A percentile compares a stretch with the other conserved stretches of the same genome.
phyloP scores from a whole-genome alignment of 2,888 invertebrate genomes.

The Caenorhabditis wallacei region DNA sequence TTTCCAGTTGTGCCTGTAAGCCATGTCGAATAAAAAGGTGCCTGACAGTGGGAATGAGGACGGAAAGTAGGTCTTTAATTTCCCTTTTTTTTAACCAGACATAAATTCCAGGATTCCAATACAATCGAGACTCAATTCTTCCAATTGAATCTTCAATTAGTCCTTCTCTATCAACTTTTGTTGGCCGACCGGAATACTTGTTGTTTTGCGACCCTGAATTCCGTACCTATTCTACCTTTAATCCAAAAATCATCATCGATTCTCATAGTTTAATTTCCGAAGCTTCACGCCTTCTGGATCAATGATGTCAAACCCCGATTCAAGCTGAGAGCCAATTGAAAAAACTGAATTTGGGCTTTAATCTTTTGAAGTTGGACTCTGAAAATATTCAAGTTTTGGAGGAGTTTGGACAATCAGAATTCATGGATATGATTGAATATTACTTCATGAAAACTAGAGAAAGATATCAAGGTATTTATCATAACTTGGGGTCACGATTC shows the following conservation, averaged over 20 bases:
- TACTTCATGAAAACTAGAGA: constrained; percentile 29
- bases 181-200: constrained; percentile 14
- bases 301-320: background rate
- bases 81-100: background rate
- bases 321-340: constrained; percentile 24
- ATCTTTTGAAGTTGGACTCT: constrained; percentile 21
- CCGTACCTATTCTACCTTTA: background rate
- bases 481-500: no score
- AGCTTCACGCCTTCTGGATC: constrained; percentile 25
- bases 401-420: constrained; percentile 12
- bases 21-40: constrained; percentile 16
- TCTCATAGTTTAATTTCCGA: constrained; percentile 16
- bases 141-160: background rate
- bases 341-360: constrained; percentile 28
- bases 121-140: constrained; percentile 3
- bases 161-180: background rate
- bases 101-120: constrained; percentile 18
- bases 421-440: constrained; percentile 37
- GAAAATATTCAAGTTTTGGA: background rate
- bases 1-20: constrained; percentile 15
- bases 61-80: constrained; percentile 10
- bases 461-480: constrained; percentile 14
- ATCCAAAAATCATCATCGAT: background rate
- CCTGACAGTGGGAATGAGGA: constrained; percentile 1
- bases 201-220: background rate